Evolutionary conservation across 2,113 vertebrate species (phyloP).

Genomic region (Crypturellus undulatus): DNA sequence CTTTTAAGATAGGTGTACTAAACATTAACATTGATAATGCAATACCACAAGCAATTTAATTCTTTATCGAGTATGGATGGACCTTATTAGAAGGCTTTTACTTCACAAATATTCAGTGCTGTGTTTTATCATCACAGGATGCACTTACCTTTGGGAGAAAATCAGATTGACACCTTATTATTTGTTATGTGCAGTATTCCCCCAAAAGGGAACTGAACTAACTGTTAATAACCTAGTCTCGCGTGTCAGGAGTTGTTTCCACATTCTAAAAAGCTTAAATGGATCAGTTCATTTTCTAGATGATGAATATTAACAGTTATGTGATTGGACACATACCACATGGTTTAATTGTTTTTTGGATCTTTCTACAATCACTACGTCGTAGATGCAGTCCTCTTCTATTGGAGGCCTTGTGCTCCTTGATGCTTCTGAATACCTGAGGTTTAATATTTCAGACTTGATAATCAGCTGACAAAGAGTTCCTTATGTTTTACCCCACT

Average conservation of each 20-base stretch:
- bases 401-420: constrained; percentile 60
- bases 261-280: not conserved
- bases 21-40: not conserved
- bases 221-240: not conserved
- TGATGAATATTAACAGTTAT: not conserved
- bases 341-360: constrained; percentile 52
- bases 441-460: constrained; percentile 75
- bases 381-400: constrained; percentile 50
- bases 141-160: not conserved
- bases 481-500: constrained; percentile 66
- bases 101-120: not conserved
- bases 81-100: not conserved
- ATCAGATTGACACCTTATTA: not conserved
- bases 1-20: not conserved
- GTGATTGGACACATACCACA: constrained; percentile 40
- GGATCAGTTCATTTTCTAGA: not conserved
- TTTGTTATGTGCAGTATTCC: not conserved
- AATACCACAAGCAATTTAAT: not conserved
- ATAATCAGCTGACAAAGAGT: constrained; percentile 69
- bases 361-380: constrained; percentile 51
- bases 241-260: not conserved
- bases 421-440: constrained; percentile 60
- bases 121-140: not conserved
- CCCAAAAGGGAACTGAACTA: not conserved
- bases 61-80: not conserved